A percentile compares a stretch with the other conserved stretches of the same genome.
Conservation (phyloP, 2,113 vertebrate genomes). For the Cariama cristata region DNA sequence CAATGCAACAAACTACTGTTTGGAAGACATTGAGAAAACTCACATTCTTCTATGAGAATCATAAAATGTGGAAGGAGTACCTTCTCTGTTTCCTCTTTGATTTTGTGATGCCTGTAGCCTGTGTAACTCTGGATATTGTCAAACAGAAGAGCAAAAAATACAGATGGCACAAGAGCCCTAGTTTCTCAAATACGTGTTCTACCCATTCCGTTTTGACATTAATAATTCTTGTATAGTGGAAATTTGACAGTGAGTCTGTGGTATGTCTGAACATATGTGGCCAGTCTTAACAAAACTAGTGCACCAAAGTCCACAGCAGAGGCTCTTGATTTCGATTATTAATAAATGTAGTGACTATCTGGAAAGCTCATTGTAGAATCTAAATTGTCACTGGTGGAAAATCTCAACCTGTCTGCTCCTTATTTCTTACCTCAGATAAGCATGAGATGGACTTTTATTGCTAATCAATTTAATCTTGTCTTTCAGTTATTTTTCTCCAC, state of each 20-base stretch:
- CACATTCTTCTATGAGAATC: not conserved
- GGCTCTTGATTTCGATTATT: not conserved
- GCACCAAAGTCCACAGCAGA: not conserved
- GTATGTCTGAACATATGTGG: not conserved
- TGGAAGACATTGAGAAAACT: not conserved
- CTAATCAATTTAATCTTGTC: not conserved
- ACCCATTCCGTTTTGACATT: not conserved
- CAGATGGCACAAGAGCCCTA: not conserved
- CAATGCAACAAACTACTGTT: not conserved
- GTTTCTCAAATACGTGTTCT: not conserved
- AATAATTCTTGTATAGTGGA: not conserved
- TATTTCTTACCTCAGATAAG: not conserved
- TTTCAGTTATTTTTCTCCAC: not conserved
- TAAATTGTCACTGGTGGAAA: not conserved
- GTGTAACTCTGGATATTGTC: not conserved
- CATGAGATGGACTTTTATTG: not conserved
- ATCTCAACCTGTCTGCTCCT: not conserved
- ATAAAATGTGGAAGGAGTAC: not conserved
- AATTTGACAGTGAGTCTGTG: not conserved
- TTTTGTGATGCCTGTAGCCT: not conserved
- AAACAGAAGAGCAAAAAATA: not conserved
- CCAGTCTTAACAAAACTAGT: not conserved
- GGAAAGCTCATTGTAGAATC: not conserved
- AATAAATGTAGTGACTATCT: not conserved
- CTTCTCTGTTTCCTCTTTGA: not conserved